A percentile compares a stretch with the other conserved stretches of the same genome.
These are phyloP conservation scores for Biston betularia DNA, from an alignment of 2,888 invertebrate genomes.

Conservation along the genomic window DNA sequence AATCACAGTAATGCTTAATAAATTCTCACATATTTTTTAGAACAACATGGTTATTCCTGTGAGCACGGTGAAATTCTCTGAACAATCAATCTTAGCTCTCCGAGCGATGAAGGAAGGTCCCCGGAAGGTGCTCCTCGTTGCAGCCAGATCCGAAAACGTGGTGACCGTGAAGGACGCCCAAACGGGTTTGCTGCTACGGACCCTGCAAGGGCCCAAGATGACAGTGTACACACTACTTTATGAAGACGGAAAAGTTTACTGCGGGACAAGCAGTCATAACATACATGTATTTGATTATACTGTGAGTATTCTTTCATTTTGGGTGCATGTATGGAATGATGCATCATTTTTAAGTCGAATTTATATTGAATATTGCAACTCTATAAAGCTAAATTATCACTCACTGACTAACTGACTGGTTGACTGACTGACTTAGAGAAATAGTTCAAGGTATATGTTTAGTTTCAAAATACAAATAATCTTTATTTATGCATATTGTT, in stretches of 20 bases:
- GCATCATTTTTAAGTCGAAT: no score
- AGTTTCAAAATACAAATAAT: no score
- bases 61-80: slow-evolving; percentile 86
- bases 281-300: slow-evolving; percentile 91
- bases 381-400: no score
- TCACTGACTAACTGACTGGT: no score
- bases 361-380: no score
- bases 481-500: no score
- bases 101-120: slow-evolving; percentile 91
- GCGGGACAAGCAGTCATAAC: slow-evolving; percentile 90
- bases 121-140: slow-evolving; percentile 89
- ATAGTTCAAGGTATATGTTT: no score
- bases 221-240: slow-evolving; percentile 91
- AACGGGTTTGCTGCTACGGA: slow-evolving; percentile 89
- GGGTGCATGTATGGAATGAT: background rate
- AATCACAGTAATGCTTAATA: no score
- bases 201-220: slow-evolving; percentile 84
- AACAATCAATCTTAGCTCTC: slow-evolving; percentile 89
- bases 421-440: no score
- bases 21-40: slow-evolving; percentile 63
- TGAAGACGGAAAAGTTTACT: slow-evolving; percentile 89
- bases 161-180: slow-evolving; percentile 90
- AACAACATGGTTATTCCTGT: slow-evolving; percentile 84
- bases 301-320: slow-evolving; percentile 79
- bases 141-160: slow-evolving; percentile 88